A percentile compares a stretch with the other conserved stretches of the same genome.
Conservation (phyloP, 2,113 vertebrate species). For the Pica pica region DNA sequence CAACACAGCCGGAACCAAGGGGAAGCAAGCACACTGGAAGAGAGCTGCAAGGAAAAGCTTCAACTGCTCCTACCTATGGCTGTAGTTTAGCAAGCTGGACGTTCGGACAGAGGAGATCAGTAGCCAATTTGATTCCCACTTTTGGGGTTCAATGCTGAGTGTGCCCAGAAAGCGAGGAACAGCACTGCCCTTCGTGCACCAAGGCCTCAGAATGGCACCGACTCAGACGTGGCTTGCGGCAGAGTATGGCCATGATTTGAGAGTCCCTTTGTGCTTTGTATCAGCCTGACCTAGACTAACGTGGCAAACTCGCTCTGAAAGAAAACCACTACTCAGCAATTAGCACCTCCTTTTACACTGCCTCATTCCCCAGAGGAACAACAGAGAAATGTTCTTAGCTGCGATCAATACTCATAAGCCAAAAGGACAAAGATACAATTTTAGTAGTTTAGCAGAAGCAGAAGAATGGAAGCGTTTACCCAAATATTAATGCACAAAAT, state of each 20-base stretch:
- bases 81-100: neutral
- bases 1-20: neutral
- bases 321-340: neutral
- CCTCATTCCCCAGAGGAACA: neutral
- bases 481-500: conserved; percentile 63
- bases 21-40: neutral
- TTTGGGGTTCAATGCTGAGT: neutral
- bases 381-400: neutral
- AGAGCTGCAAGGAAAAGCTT: neutral
- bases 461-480: conserved; percentile 37
- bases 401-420: neutral
- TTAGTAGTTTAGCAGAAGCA: conserved; percentile 26
- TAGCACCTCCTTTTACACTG: neutral
- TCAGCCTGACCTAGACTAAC: neutral
- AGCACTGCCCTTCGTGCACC: neutral
- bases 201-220: neutral
- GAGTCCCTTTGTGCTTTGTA: neutral
- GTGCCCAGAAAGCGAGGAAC: neutral
- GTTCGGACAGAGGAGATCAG: neutral
- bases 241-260: neutral
- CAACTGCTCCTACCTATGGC: neutral
- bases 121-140: neutral
- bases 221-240: neutral
- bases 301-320: neutral
- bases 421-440: conserved; percentile 12